phyloP scores from a whole-genome alignment of 2,797 vertebrate genomes.

The Peromyscus attwateri region DNA sequence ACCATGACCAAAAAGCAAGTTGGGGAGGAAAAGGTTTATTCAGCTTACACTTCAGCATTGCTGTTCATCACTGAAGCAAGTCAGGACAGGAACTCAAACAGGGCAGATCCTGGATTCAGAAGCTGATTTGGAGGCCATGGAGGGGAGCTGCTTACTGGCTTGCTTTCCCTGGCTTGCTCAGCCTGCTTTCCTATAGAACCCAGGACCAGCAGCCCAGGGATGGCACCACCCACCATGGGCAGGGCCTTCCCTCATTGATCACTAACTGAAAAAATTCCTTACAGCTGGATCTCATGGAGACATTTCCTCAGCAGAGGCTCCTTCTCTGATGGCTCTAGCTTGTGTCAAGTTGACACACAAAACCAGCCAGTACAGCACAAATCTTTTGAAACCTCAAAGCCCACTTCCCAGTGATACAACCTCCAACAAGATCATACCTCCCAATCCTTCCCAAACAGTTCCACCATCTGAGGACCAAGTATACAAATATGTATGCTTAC shows the following conservation, averaged over 20 bases:
- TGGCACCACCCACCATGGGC: not conserved
- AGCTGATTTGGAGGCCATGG: not conserved
- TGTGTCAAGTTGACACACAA: not conserved
- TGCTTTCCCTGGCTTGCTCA: not conserved
- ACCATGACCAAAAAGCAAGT: not conserved
- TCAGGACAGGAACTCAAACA: not conserved
- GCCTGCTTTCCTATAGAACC: not conserved
- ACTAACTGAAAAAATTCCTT: no score
- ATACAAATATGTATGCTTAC: not conserved
- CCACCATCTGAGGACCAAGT: not conserved
- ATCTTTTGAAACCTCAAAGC: not conserved
- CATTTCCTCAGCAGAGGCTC: not conserved
- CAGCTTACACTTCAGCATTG: not conserved
- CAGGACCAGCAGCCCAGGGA: not conserved
- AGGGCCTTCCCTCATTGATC: not conserved
- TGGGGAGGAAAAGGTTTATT: not conserved
- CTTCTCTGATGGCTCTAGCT: not conserved
- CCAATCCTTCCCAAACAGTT: not conserved
- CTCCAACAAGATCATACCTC: not conserved
- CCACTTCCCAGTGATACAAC: not conserved
- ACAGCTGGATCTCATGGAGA: not conserved
- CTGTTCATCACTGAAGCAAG: not conserved
- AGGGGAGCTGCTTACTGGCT: not conserved
- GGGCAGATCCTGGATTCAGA: not conserved
- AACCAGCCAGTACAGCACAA: not conserved